Evolutionary conservation across 2,113 vertebrate species (phyloP), one percentile per base, ranked within the genome.

Genomic region (Mustelus asterias): DNA sequence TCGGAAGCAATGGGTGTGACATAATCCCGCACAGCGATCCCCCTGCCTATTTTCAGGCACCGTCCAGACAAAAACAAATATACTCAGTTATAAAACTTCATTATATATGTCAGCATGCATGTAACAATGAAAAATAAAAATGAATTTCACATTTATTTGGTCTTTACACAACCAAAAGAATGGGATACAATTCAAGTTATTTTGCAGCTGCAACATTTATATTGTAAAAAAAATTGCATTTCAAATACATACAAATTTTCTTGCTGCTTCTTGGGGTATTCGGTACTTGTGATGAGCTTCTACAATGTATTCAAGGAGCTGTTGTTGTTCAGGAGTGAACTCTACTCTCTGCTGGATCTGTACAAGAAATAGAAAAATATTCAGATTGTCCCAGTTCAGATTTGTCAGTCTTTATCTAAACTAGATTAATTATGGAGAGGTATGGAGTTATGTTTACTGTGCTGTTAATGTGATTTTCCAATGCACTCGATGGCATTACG

Each of bases 281-380:
- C 97, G 97, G 96, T 98, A 98, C 96, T 98, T 98, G 85, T 98
- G 98, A 96, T 99, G 98, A 95, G 98, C 98, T 96, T 98, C 97
- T 96, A 99, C 98, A 97, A 99, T 98, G 96, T 97, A 97, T 96
- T 98, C 98, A 96, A 99, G 98, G 0, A 98, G 96, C 95, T 97
- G 97, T 96, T 98, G 98, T 97, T 99, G 98, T 69, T 98, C 98
- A 96, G 97, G 96, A 95, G 97, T 97, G 58, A 98, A 97, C 97
- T 98, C 97, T 96, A 97, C 63, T 96, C 96, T 97, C 63, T 97
- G 96, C 95, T 96, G 92, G 86, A 96, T 9, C 70, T 95, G 69
- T 76, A 29, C 14, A 54, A 72, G 16, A 29, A 72, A 95, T 33
- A 54, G 69, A 44, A 95, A 95, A 26, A 18, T 67, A 37, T 63